Evolutionary conservation across 2,888 invertebrate species (phyloP), one percentile per base, ranked within the genome.

Genomic region (Adelphocoris suturalis): DNA sequence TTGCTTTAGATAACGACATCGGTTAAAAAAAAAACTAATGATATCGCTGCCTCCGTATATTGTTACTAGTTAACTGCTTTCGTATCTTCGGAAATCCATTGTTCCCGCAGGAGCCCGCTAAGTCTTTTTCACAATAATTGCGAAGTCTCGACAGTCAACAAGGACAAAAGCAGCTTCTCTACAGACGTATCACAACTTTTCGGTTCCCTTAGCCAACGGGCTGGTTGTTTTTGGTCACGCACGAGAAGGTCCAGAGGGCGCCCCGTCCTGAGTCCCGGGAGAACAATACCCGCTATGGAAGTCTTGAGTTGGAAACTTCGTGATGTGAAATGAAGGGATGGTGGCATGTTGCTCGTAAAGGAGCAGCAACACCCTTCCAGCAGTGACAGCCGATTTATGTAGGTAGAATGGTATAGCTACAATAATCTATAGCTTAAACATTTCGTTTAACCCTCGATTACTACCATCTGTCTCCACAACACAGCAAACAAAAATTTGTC

Each of bases 191-290:
- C 28, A 16, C 78, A 76, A 78, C 78, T 78, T 78, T 78, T 78
- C 78, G 78, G 78, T 78, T 78, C 23, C 37, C 78, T 78, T 46
- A 47, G 78, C 46, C 78, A 78, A 78, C 78, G n/a, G 78, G 16
- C 16, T 46, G 78, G 78, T 46, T 78, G 37, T 78, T 78, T 78
- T 78, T 46, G 78, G 78, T 78, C 78, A 78, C 78, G 78, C 78
- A 78, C 78, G 78, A 78, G 16, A 46, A 78, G n/a, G 16, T 78
- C 78, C 37, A 5, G 5, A 0, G 14, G 28, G 46, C 7, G 28
- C 78, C 61, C 27, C 78, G 19, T 14, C 78, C 37, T 19, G 16
- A 0, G 37, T 78, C 78, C 78, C 78, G 37, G 46, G 78, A 37
- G 37, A 27, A 68, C 68, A 68, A 68, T 68, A 68, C 68, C 68